Evolutionary conservation across 2,888 invertebrate species (phyloP), one percentile per base, ranked within the genome.

Genomic region (Crepidodera aurea): DNA sequence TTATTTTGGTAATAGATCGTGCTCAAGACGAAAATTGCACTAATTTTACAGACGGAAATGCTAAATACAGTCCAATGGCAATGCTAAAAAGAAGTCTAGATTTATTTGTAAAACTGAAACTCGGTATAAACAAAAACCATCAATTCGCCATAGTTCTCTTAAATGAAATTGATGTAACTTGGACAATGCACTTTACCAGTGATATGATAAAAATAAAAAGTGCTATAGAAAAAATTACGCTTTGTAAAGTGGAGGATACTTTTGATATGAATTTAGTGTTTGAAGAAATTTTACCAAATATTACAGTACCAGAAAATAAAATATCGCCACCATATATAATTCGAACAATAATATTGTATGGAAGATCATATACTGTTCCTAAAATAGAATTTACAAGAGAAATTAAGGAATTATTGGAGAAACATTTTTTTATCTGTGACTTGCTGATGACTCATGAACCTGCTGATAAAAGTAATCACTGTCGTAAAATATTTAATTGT

Each of bases 371-470:
- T 68, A 87, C 87, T 67, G 72, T 88, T 48, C 90, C 90, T 5
- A 72, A 82, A 48, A 83, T 90, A 62, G 81, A 80, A 18, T 82
- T 83, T n/a, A 68, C 65, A 25, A 79, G 82, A 60, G 71, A 80
- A 46, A 68, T 77, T n/a, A 57, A 71, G 16, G 59, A 66, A 16
- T 53, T 78, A 12, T 67, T 81, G 5, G 62, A 72, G 12, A 82
- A 82, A 57, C 83, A 86, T 0, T 89, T 87, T 77, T 90, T 91
- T 74, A 88, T 87, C 70, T 81, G 89, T 55, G 92, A 92, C 75
- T 85, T 88, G 58, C 71, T 91, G 50, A 86, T 89, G 73, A 84
- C 90, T 4, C 91, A 92, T 77, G 90, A 91, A 76, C 85, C 88
- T 54, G 84, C 87, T 4, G 84, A 84, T 74, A 80, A 84, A 1